phyloP scores from a whole-genome alignment of 2,888 invertebrate species.

The Mimumesa dahlbomi region DNA sequence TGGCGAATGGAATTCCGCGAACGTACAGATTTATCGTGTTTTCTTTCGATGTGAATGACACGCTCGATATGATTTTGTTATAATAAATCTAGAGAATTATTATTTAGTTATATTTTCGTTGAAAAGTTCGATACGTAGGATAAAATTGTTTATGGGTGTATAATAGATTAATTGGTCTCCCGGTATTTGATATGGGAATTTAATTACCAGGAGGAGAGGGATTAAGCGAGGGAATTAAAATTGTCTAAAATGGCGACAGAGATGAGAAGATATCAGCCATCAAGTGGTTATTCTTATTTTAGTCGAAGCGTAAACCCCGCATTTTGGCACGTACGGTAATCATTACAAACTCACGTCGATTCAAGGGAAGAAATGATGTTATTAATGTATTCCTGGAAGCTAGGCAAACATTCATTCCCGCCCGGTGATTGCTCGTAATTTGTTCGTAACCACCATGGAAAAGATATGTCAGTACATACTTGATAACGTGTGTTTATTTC shows the following conservation, averaged over 20 bases:
- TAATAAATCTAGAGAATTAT: background rate
- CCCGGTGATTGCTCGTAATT: slow-evolving; percentile 74
- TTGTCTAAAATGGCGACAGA: too few species aligned
- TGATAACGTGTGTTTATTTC: slow-evolving; percentile 52
- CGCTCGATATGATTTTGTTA: background rate
- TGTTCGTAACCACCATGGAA: slow-evolving; percentile 68
- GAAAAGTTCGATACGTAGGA: too few species aligned
- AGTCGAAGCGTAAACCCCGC: slow-evolving; percentile 53
- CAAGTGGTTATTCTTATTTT: slow-evolving; percentile 15
- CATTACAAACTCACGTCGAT: slow-evolving; percentile 62
- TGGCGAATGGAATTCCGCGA: slow-evolving; percentile 23
- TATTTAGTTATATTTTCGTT: too few species aligned
- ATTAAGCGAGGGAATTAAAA: background rate
- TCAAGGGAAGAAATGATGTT: slow-evolving; percentile 66
- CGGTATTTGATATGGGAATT: too few species aligned
- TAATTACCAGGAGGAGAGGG: too few species aligned
- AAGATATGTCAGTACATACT: slow-evolving; percentile 58
- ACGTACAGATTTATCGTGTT: background rate
- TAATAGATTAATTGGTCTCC: too few species aligned
- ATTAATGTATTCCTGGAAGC: slow-evolving; percentile 75
- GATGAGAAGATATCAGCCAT: too few species aligned
- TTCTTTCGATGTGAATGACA: background rate
- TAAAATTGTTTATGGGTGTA: too few species aligned
- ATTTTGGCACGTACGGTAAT: slow-evolving; percentile 74
- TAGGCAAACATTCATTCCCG: slow-evolving; percentile 67